phyloP scores from a whole-genome alignment of 2,113 vertebrate species.

The Ammodramus savannarum region DNA sequence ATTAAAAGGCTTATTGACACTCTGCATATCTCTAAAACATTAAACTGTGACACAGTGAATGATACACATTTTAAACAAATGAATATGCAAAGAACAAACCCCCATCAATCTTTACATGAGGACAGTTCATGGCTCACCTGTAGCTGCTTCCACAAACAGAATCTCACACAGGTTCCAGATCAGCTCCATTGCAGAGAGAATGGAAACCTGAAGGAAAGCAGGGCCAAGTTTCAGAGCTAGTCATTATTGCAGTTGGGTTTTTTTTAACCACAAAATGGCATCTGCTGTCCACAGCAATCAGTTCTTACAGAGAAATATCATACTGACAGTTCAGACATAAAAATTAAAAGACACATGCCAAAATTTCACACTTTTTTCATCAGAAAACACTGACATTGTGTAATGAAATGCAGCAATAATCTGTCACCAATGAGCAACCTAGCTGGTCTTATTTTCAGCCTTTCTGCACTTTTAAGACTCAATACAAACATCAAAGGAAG shows the following conservation, averaged over 20 bases:
- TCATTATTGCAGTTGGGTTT: neutral
- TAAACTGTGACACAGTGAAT: neutral
- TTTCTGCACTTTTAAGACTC: neutral
- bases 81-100: neutral
- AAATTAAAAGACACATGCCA: neutral
- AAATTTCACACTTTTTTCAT: neutral
- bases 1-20: neutral
- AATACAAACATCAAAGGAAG: neutral
- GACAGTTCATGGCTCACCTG: constrained; percentile 72
- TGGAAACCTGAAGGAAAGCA: constrained; percentile 79
- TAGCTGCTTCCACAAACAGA: constrained; percentile 91
- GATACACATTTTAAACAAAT: neutral
- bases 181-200: constrained; percentile 91
- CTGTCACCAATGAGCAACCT: neutral
- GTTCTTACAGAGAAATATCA: neutral
- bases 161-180: constrained; percentile 99
- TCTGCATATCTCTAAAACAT: neutral
- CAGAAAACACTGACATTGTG: neutral
- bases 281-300: neutral
- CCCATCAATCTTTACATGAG: neutral
- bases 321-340: neutral
- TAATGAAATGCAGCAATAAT: neutral
- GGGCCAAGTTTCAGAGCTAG: neutral
- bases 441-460: neutral
- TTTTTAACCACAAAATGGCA: neutral